These are phyloP conservation scores for Bucco capensis DNA, from an alignment of 2,113 vertebrate species.

Conservation along the genomic window DNA sequence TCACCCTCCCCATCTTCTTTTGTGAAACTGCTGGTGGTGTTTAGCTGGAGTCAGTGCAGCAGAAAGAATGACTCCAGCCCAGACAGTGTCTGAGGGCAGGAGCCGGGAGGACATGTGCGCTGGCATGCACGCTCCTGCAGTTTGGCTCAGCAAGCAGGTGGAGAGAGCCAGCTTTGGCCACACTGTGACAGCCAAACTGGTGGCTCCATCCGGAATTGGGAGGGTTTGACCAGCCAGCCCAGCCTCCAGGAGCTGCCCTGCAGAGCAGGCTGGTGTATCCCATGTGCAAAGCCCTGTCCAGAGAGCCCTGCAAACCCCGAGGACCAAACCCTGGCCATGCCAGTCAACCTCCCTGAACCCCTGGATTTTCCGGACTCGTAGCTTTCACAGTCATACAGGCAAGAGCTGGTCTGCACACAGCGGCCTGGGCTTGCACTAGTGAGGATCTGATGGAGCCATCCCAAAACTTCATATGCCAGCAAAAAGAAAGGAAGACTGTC, in stretches of 20 bases:
- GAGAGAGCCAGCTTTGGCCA: background rate
- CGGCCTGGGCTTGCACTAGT: background rate
- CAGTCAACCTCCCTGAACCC: background rate
- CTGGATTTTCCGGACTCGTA: accelerated
- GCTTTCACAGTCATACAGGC: accelerated
- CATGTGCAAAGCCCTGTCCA: background rate
- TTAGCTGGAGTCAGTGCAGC: background rate
- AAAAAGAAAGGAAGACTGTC: background rate
- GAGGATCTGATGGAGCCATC: background rate
- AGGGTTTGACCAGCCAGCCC: background rate
- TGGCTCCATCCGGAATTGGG: background rate
- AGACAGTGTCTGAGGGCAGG: background rate
- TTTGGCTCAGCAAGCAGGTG: background rate
- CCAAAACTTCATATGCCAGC: background rate
- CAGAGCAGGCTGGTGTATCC: background rate
- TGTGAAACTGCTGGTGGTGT: background rate
- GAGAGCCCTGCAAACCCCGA: background rate
- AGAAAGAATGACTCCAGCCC: background rate
- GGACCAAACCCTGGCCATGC: accelerated
- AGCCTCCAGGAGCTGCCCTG: background rate
- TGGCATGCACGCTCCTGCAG: background rate
- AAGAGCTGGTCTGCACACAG: accelerated
- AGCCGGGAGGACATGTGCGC: background rate
- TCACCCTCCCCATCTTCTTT: background rate
- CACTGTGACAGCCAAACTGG: background rate